phyloP scores from a whole-genome alignment of 2,888 invertebrate genomes.

The Podotricha telesiphe region DNA sequence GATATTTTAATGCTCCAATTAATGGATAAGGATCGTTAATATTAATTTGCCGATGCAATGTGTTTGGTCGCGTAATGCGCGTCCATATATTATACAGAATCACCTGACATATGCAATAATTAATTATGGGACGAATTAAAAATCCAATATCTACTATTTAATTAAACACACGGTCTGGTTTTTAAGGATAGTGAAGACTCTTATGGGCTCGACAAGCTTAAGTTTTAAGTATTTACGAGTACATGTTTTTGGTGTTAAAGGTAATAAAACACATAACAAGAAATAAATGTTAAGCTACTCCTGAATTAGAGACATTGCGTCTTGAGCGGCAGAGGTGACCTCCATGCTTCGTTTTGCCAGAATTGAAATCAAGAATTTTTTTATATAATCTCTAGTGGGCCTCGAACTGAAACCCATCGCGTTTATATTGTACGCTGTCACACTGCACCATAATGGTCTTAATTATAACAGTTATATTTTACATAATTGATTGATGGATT shows the following conservation, averaged over 20 bases:
- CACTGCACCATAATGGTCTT: too few relatives aligned
- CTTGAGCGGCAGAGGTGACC: too few relatives aligned
- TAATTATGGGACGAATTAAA: slow-evolving; percentile 44
- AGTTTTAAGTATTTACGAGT: neutral
- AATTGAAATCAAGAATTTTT: too few relatives aligned
- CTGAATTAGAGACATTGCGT: too few relatives aligned
- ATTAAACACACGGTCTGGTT: neutral
- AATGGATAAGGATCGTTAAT: slow-evolving; percentile 56
- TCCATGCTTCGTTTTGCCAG: too few relatives aligned
- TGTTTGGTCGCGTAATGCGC: slow-evolving; percentile 48
- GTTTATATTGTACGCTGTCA: too few relatives aligned
- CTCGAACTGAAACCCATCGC: too few relatives aligned
- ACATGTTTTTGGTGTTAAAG: neutral
- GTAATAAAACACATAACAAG: neutral
- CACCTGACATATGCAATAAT: slow-evolving; percentile 50
- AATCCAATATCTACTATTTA: slow-evolving; percentile 30
- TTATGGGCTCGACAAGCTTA: neutral
- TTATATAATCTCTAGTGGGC: too few relatives aligned
- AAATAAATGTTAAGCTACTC: too few relatives aligned
- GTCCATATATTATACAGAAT: slow-evolving; percentile 50
- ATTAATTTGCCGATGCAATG: slow-evolving; percentile 52
- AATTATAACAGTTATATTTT: too few relatives aligned
- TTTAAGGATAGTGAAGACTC: neutral
- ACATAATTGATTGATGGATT: too few relatives aligned
- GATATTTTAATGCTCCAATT: slow-evolving; percentile 57